Evolutionary conservation across 1,140 invertebrate species (phyloP).

Genomic region (Dendroctonus ponderosae): DNA sequence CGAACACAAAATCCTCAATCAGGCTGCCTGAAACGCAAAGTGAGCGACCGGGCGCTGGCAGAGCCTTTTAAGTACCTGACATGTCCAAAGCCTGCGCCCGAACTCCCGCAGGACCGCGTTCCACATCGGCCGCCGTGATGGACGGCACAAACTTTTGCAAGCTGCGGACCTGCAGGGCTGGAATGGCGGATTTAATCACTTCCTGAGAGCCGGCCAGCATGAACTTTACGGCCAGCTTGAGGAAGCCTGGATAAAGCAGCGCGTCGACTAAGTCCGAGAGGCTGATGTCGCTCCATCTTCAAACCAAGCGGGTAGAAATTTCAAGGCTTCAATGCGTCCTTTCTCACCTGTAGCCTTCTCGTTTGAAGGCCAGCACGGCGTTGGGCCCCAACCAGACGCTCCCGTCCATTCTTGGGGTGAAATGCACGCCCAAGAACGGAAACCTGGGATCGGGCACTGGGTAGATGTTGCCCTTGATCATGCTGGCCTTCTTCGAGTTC

Average conservation of each 20-base stretch:
- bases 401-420: slow-evolving; percentile 30
- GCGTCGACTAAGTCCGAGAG: slow-evolving; percentile 29
- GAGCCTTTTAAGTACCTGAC: slow-evolving; percentile 4
- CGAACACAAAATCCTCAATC: slow-evolving; percentile 37
- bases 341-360: slow-evolving; percentile 35
- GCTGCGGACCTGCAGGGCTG: slow-evolving; percentile 10
- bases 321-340: neutral
- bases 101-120: slow-evolving; percentile 23
- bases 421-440: slow-evolving; percentile 37
- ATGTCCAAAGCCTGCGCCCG: slow-evolving; percentile 22
- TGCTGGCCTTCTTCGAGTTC: slow-evolving; percentile 13
- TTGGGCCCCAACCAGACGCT: slow-evolving; percentile 33
- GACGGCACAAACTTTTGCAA: slow-evolving; percentile 21
- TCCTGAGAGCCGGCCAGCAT: slow-evolving; percentile 25
- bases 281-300: slow-evolving; percentile 31
- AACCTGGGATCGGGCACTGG: slow-evolving; percentile 27
- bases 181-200: slow-evolving; percentile 22
- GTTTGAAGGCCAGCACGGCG: slow-evolving; percentile 32
- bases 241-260: slow-evolving; percentile 19
- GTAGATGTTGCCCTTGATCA: slow-evolving; percentile 31
- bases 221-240: slow-evolving; percentile 27
- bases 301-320: neutral
- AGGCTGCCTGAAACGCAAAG: slow-evolving; percentile 30
- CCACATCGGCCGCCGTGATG: slow-evolving; percentile 12
- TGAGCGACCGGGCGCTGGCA: neutral